Percentiles rank a stretch among this genome's conserved stretches.
phyloP scores from a whole-genome alignment of 2,113 vertebrate species.

The Leptobrachium leishanense region DNA sequence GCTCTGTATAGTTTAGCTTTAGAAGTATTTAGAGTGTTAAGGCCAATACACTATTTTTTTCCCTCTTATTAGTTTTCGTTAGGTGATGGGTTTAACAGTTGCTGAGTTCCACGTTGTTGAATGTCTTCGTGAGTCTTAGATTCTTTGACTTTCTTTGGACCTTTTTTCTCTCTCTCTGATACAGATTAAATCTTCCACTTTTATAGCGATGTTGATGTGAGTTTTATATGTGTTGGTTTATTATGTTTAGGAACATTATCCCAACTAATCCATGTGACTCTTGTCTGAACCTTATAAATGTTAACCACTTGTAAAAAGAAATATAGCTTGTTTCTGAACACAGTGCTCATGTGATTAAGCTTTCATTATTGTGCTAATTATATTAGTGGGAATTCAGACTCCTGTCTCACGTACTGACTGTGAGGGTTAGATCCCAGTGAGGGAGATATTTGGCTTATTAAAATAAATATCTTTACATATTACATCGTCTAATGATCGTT shows the following conservation, averaged over 20 bases:
- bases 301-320: conserved; percentile 3
- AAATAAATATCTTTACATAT: conserved; percentile 2
- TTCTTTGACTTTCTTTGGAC: background rate
- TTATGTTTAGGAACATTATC: background rate
- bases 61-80: background rate
- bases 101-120: background rate
- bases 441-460: conserved; percentile 1
- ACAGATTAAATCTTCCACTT: background rate
- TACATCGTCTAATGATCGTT: background rate
- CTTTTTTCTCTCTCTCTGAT: background rate
- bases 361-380: conserved; percentile 4
- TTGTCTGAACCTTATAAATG: conserved; percentile 1
- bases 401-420: background rate
- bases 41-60: too few species aligned
- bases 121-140: background rate
- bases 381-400: conserved; percentile 3
- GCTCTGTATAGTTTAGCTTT: too few species aligned
- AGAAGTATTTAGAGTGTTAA: too few species aligned
- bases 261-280: background rate
- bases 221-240: background rate
- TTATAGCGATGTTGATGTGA: background rate
- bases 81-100: background rate
- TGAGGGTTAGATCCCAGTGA: conserved; percentile 4
- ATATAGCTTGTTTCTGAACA: background rate
- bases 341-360: background rate